A percentile compares a stretch with the other conserved stretches of the same genome.
These are phyloP conservation scores for Camponotus pennsylvanicus DNA, from an alignment of 1,140 invertebrate species.

Conservation along the genomic window DNA sequence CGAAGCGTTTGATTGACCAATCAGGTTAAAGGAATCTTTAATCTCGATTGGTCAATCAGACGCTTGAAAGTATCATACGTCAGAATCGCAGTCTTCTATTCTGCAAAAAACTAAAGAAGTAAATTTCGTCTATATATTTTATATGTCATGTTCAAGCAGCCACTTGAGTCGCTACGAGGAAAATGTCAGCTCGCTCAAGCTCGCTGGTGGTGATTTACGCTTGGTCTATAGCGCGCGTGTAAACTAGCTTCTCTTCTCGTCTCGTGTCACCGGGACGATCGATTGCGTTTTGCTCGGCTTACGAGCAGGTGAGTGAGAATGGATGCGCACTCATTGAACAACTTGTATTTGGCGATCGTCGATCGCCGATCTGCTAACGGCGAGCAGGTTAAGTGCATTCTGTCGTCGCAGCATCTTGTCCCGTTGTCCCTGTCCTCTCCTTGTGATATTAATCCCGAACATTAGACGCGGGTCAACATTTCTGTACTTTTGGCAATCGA, in stretches of 20 bases:
- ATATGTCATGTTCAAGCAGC: neutral
- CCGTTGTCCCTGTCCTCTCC: neutral
- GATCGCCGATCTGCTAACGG: neutral
- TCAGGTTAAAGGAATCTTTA: too few relatives aligned
- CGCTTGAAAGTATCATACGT: too few relatives aligned
- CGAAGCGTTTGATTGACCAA: too few relatives aligned
- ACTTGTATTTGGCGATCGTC: neutral
- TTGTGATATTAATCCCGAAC: neutral
- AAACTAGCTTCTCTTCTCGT: constrained; percentile 53
- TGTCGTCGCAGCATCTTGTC: neutral
- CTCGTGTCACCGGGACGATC: constrained; percentile 51
- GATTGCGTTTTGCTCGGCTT: constrained; percentile 51
- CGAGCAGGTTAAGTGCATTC: constrained; percentile 24
- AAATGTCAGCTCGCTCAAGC: constrained; percentile 74
- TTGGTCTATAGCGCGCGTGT: constrained; percentile 27
- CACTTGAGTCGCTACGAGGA: constrained; percentile 57
- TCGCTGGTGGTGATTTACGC: constrained; percentile 73
- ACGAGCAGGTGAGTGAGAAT: constrained; percentile 57
- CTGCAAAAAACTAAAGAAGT: too few relatives aligned
- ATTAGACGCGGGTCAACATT: neutral
- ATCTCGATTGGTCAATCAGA: too few relatives aligned
- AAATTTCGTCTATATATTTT: too few relatives aligned
- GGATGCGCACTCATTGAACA: neutral
- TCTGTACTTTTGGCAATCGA: neutral
- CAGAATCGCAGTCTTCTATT: too few relatives aligned